Conservation (phyloP, 2,113 vertebrate genomes). For the Oryzias melastigma region DNA sequence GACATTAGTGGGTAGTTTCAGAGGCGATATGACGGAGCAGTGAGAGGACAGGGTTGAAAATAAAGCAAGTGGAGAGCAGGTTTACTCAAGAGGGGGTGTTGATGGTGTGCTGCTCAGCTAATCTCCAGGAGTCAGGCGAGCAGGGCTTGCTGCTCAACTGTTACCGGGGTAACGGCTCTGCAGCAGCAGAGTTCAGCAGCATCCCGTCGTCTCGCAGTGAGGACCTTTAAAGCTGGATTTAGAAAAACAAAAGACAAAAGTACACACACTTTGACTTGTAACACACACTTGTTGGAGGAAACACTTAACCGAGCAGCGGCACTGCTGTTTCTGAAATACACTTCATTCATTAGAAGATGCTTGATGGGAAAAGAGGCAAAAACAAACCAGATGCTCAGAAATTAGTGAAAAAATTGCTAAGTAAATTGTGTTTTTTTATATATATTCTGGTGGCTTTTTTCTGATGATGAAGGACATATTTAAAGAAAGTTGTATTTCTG, state of each 20-base stretch:
- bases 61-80: constrained; percentile 38
- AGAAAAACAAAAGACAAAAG: constrained; percentile 77
- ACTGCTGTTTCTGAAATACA: not conserved
- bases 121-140: constrained; percentile 73
- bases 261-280: constrained; percentile 47
- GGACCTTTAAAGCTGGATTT: constrained; percentile 82
- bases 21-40: constrained; percentile 29
- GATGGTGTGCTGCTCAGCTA: constrained; percentile 71
- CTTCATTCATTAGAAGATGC: not conserved
- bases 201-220: constrained; percentile 76
- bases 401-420: too few relatives aligned
- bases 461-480: too few relatives aligned
- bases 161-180: constrained; percentile 86
- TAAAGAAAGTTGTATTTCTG: too few relatives aligned
- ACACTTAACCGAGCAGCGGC: not conserved
- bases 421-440: too few relatives aligned
- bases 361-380: too few relatives aligned
- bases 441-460: too few relatives aligned
- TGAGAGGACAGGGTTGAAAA: constrained; percentile 30
- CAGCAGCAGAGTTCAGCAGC: constrained; percentile 75
- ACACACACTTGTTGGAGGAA: constrained; percentile 15
- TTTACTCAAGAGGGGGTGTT: constrained; percentile 68
- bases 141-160: constrained; percentile 73
- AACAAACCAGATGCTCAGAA: not conserved
- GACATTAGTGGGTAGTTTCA: constrained; percentile 54